Evolutionary conservation across 2,113 vertebrate genomes (phyloP).

Genomic region (Pleuronectes platessa): DNA sequence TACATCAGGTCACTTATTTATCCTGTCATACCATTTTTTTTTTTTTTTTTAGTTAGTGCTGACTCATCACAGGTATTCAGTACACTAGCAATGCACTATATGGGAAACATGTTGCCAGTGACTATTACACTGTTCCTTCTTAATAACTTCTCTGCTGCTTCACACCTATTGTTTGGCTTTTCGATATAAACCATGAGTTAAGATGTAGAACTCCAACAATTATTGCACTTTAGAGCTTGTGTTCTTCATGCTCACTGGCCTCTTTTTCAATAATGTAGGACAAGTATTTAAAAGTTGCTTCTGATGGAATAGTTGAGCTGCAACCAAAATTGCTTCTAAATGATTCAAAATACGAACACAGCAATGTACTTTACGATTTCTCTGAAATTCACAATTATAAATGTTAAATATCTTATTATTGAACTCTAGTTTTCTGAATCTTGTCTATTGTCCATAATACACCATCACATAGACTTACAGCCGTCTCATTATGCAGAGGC

Average conservation of each 20-base stretch:
- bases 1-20: background rate
- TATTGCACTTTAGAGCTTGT: background rate
- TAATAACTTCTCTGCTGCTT: constrained; percentile 2
- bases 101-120: background rate
- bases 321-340: background rate
- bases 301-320: constrained; percentile 9
- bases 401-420: background rate
- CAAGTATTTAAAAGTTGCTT: background rate
- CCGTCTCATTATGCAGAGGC: constrained; percentile 3
- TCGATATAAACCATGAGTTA: background rate
- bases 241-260: background rate
- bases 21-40: background rate
- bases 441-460: background rate
- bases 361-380: background rate
- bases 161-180: background rate
- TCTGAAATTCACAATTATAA: background rate
- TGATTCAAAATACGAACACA: background rate
- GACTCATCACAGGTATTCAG: constrained; percentile 53
- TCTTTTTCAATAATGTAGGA: background rate
- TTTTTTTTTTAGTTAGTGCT: constrained; percentile 30
- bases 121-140: constrained; percentile 4
- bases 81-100: constrained; percentile 12
- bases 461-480: background rate
- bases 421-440: background rate
- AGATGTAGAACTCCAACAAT: background rate